A percentile compares a stretch with the other conserved stretches of the same genome.
Evolutionary conservation across 2,888 invertebrate genomes (phyloP).

Genomic region (Protonemura montana): DNA sequence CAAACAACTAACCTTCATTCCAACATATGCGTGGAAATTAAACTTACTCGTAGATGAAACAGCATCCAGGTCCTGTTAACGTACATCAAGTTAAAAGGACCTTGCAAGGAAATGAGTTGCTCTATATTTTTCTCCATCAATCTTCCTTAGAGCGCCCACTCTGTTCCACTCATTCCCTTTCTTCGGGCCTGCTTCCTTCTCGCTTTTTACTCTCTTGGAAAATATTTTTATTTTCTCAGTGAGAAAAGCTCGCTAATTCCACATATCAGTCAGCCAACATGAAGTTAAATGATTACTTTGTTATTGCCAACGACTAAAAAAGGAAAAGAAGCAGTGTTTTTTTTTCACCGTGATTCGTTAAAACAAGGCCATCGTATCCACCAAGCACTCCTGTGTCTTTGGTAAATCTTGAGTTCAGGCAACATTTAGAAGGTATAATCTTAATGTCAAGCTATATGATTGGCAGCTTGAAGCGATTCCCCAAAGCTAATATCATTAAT

Average conservation of each 20-base stretch:
- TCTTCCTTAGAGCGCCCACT: neutral
- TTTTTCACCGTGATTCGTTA: neutral
- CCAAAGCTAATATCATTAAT: slow-evolving; percentile 38
- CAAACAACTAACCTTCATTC: no score
- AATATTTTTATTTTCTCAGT: neutral
- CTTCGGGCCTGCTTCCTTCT: neutral
- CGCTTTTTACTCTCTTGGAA: neutral
- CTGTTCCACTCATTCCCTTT: neutral
- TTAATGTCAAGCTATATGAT: slow-evolving; percentile 24
- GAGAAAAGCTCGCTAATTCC: slow-evolving; percentile 7
- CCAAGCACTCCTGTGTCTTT: neutral
- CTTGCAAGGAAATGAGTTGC: neutral
- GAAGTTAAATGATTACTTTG: slow-evolving; percentile 7
- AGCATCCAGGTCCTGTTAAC: neutral
- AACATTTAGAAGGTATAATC: neutral
- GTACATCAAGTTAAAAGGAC: neutral
- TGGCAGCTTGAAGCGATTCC: slow-evolving; percentile 22
- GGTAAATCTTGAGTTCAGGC: neutral
- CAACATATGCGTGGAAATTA: no score
- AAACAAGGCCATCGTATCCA: neutral
- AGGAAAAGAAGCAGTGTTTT: neutral
- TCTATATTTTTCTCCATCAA: neutral
- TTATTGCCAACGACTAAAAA: neutral
- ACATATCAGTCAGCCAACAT: neutral
- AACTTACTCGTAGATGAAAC: neutral